These are phyloP conservation scores for Manis javanica DNA, from an alignment of 2,797 vertebrate genomes.

Conservation along the genomic window DNA sequence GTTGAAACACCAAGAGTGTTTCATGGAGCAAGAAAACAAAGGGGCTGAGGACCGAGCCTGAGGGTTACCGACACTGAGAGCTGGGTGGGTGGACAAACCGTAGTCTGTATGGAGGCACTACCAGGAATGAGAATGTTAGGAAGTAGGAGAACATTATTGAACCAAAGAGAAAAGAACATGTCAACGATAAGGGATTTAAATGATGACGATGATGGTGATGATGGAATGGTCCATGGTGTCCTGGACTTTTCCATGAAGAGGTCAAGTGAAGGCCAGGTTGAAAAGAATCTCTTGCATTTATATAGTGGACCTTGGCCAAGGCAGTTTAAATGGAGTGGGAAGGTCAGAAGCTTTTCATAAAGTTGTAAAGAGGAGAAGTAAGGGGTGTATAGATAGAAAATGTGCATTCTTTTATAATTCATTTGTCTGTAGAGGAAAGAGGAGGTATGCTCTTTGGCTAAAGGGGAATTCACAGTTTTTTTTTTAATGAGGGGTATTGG, in stretches of 20 bases:
- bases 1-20: not conserved
- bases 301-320: not conserved
- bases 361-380: not conserved
- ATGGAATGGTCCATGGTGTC: not conserved
- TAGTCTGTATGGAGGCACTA: not conserved
- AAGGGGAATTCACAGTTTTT: not conserved
- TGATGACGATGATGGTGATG: not conserved
- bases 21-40: not conserved
- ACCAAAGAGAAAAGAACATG: not conserved
- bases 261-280: not conserved
- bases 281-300: not conserved
- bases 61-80: not conserved
- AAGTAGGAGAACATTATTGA: not conserved
- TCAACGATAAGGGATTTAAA: not conserved
- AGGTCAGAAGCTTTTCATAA: not conserved
- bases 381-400: not conserved
- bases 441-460: not conserved
- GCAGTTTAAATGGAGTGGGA: not conserved
- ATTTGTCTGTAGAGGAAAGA: not conserved
- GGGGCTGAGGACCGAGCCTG: not conserved
- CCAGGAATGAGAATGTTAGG: not conserved
- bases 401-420: not conserved
- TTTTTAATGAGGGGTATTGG: not conserved
- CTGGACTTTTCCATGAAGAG: not conserved
- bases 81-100: not conserved